Evolutionary conservation across 2,888 invertebrate species (phyloP).

Genomic region (Stenurella melanura): DNA sequence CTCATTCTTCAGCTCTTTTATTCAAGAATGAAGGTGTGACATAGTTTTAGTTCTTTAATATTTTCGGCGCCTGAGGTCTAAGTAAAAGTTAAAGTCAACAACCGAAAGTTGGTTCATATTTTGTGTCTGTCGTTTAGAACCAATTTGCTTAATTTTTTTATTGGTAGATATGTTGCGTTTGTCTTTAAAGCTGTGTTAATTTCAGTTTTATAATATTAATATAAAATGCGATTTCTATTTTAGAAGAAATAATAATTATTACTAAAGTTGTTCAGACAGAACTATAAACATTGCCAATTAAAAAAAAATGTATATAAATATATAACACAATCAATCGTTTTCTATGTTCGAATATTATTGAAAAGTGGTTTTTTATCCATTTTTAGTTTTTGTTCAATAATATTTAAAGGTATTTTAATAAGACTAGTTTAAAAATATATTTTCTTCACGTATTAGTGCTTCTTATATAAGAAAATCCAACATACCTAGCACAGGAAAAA

Average conservation of each 20-base stretch:
- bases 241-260: neutral
- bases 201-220: neutral
- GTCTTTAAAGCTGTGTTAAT: neutral
- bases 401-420: too few species aligned
- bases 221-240: neutral
- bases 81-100: constrained; percentile 57
- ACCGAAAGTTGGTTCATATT: constrained; percentile 38
- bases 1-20: constrained; percentile 21
- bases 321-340: neutral
- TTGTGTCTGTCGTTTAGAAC: neutral
- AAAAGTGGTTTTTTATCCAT: neutral
- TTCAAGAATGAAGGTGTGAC: constrained; percentile 29
- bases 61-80: constrained; percentile 45
- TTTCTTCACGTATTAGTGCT: too few species aligned
- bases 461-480: too few species aligned
- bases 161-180: neutral
- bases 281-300: neutral
- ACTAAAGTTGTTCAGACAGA: neutral
- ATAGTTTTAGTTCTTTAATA: constrained; percentile 32
- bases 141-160: constrained; percentile 2
- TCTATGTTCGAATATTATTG: neutral
- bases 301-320: too few species aligned
- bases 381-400: too few species aligned
- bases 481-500: too few species aligned
- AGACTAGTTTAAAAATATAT: too few species aligned